These are phyloP conservation scores for Sebastes schlegelii DNA, from an alignment of 2,113 vertebrate genomes.

Conservation along the genomic window DNA sequence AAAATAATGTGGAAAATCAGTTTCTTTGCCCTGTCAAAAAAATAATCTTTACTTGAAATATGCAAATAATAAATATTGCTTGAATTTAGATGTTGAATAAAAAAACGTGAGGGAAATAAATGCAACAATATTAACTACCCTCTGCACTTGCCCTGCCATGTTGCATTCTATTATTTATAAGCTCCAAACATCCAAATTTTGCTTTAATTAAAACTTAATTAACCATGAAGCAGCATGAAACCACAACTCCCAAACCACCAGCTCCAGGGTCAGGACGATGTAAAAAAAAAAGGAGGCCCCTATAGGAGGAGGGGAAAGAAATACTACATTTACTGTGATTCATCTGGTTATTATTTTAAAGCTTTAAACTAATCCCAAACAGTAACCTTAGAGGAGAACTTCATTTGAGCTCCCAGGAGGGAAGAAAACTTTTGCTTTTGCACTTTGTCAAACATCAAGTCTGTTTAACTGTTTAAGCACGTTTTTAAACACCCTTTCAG, in stretches of 20 bases:
- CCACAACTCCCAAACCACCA: constrained; percentile 15
- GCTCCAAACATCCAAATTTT: not conserved
- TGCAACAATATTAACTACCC: not conserved
- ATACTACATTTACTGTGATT: not conserved
- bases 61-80: not conserved
- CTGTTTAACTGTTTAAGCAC: not conserved
- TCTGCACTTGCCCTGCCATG: not conserved
- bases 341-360: constrained; percentile 21
- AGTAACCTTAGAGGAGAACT: not conserved
- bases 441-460: constrained; percentile 14
- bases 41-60: not conserved
- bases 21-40: not conserved
- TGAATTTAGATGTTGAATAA: not conserved
- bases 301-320: not conserved
- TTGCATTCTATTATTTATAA: constrained; percentile 20
- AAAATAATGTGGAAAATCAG: not conserved
- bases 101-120: not conserved
- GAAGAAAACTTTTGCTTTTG: constrained; percentile 4
- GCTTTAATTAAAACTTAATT: constrained; percentile 28
- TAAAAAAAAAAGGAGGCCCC: constrained; percentile 24
- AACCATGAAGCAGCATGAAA: constrained; percentile 39
- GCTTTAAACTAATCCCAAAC: constrained; percentile 22
- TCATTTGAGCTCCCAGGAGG: not conserved
- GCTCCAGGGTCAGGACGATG: constrained; percentile 48
- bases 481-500: not conserved